phyloP scores from a whole-genome alignment of 35 echinoderm and acorn worm genomes.

The Lytechinus variegatus region DNA sequence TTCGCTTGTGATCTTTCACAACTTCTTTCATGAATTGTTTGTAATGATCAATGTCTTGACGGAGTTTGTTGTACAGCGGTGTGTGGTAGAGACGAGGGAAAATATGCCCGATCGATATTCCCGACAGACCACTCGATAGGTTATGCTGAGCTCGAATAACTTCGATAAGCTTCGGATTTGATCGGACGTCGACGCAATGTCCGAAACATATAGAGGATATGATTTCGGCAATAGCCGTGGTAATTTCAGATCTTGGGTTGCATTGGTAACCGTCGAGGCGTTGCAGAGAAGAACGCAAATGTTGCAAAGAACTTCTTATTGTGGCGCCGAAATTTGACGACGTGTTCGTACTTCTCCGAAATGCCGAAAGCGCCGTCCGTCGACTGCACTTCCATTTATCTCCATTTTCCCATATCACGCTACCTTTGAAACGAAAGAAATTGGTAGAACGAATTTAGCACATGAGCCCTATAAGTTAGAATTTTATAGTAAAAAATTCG shows the following conservation, averaged over 20 bases:
- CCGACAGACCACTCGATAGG: not conserved
- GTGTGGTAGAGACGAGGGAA: constrained; percentile 29
- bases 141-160: not conserved
- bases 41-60: not conserved
- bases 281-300: not conserved
- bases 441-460: no score
- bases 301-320: not conserved
- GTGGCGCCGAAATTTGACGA: constrained; percentile 1
- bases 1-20: not conserved
- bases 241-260: constrained; percentile 36
- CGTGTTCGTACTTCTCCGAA: not conserved
- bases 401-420: constrained; percentile 40
- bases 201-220: constrained; percentile 28
- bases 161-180: not conserved
- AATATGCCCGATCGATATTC: constrained; percentile 14
- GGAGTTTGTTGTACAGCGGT: constrained; percentile 21
- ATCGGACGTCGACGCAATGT: constrained; percentile 22
- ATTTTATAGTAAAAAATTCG: no score
- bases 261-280: not conserved
- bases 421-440: not conserved
- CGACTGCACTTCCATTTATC: not conserved
- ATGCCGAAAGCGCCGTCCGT: not conserved
- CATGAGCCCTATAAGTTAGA: no score
- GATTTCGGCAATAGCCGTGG: constrained; percentile 34
- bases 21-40: not conserved